Evolutionary conservation across 2,113 vertebrate genomes (phyloP).

Genomic region (Lycaon pictus): DNA sequence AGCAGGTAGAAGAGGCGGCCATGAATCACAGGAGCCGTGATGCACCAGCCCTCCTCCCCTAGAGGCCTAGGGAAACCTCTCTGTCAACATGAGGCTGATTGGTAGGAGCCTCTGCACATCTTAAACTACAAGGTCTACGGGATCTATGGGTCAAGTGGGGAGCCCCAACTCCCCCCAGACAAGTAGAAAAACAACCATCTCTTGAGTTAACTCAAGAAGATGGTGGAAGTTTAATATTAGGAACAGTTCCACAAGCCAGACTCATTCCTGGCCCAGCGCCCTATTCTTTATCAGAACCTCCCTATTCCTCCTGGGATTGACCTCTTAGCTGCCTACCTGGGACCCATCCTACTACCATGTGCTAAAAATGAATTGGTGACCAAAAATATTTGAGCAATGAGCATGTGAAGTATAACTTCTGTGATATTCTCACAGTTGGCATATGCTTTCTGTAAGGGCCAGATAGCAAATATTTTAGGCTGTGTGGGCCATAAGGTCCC

Average conservation of each 20-base stretch:
- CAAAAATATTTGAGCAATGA: neutral
- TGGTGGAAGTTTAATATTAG: neutral
- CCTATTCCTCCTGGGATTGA: neutral
- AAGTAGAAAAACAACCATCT: neutral
- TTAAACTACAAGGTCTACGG: neutral
- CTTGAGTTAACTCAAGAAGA: neutral
- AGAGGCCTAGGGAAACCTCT: neutral
- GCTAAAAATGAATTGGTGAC: neutral
- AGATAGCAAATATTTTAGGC: neutral
- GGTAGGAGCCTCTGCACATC: neutral
- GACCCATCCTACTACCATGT: neutral
- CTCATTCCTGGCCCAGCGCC: neutral
- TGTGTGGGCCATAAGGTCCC: neutral
- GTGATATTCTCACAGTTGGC: neutral
- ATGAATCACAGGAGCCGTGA: accelerated
- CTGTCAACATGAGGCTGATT: neutral
- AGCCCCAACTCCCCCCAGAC: neutral
- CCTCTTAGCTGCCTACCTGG: neutral
- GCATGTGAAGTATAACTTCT: neutral
- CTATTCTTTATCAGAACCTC: neutral
- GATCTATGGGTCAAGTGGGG: neutral
- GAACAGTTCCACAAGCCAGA: neutral
- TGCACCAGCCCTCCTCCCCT: neutral
- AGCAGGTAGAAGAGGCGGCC: neutral
- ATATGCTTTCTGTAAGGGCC: neutral